phyloP scores from a whole-genome alignment of 2,797 vertebrate genomes.

The Phyllotis vaccarum region DNA sequence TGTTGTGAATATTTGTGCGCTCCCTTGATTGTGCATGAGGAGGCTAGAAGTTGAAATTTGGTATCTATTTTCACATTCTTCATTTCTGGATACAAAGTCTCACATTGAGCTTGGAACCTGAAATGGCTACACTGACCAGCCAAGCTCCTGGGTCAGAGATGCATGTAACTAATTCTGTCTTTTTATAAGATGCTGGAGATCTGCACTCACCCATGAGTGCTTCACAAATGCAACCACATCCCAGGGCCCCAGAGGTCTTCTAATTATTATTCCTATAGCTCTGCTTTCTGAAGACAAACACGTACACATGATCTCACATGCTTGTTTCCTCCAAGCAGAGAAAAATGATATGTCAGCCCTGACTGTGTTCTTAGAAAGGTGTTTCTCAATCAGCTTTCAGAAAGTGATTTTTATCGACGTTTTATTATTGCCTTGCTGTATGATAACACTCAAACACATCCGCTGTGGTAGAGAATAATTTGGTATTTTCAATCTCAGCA shows the following conservation, averaged over 20 bases:
- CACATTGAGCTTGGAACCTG: neutral
- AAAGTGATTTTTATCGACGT: neutral
- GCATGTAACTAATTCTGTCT: neutral
- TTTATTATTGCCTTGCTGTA: conserved; percentile 72
- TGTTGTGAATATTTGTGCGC: neutral
- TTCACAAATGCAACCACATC: too few species aligned
- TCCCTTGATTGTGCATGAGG: neutral
- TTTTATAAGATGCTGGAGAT: neutral
- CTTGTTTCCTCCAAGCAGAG: conserved; percentile 17
- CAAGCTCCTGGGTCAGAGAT: neutral
- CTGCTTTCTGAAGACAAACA: conserved; percentile 60
- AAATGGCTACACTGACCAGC: neutral
- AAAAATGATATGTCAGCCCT: conserved; percentile 57
- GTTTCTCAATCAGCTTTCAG: conserved; percentile 37
- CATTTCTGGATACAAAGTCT: neutral
- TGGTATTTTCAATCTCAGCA: neutral
- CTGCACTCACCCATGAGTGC: neutral
- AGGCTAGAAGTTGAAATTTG: neutral
- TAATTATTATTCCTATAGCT: neutral
- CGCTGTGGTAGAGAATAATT: conserved; percentile 31
- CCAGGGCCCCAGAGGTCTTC: neutral
- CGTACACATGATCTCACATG: conserved; percentile 36
- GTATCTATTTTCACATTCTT: neutral
- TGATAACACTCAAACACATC: neutral
- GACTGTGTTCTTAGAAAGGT: conserved; percentile 46